Percentiles rank a stretch among this genome's conserved stretches.
phyloP scores from a whole-genome alignment of 2,888 invertebrate species.

The Yponomeuta evonymella region DNA sequence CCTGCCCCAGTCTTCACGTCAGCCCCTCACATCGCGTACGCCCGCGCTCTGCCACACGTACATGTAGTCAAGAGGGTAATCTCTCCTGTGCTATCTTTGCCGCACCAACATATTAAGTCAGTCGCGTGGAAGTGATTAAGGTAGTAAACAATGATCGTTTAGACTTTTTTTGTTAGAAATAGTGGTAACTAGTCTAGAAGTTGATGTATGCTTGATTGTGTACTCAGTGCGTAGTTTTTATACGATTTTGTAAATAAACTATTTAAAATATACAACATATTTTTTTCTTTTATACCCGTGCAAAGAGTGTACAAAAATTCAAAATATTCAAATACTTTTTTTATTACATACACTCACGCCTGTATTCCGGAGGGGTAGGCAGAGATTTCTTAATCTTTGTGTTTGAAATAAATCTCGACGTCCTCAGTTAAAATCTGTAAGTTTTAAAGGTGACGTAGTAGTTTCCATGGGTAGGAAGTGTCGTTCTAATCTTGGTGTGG shows the following conservation, averaged over 20 bases:
- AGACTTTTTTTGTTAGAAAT: neutral
- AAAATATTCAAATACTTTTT: too few relatives aligned
- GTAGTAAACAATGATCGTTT: slow-evolving; percentile 9
- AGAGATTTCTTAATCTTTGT: too few relatives aligned
- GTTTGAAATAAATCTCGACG: too few relatives aligned
- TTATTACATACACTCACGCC: too few relatives aligned
- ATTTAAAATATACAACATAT: neutral
- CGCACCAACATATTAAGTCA: slow-evolving; percentile 25
- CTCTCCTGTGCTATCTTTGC: slow-evolving; percentile 33
- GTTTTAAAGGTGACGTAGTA: too few relatives aligned
- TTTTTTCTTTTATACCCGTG: too few relatives aligned
- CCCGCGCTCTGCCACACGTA: slow-evolving; percentile 56
- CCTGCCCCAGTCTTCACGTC: slow-evolving; percentile 22
- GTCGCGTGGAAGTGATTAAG: slow-evolving; percentile 54
- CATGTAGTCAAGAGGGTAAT: slow-evolving; percentile 44
- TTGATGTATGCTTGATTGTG: slow-evolving; percentile 31
- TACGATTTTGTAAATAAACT: slow-evolving; percentile 40
- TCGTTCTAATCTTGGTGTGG: too few relatives aligned
- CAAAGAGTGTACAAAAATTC: too few relatives aligned
- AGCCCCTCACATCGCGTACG: slow-evolving; percentile 33
- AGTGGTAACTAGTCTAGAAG: slow-evolving; percentile 22
- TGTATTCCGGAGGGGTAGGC: too few relatives aligned
- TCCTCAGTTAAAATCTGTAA: too few relatives aligned
- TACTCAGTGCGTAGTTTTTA: slow-evolving; percentile 33
- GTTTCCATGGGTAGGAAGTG: too few relatives aligned